Conservation (phyloP, 2,113 vertebrate genomes). For the Prinia subflava region DNA sequence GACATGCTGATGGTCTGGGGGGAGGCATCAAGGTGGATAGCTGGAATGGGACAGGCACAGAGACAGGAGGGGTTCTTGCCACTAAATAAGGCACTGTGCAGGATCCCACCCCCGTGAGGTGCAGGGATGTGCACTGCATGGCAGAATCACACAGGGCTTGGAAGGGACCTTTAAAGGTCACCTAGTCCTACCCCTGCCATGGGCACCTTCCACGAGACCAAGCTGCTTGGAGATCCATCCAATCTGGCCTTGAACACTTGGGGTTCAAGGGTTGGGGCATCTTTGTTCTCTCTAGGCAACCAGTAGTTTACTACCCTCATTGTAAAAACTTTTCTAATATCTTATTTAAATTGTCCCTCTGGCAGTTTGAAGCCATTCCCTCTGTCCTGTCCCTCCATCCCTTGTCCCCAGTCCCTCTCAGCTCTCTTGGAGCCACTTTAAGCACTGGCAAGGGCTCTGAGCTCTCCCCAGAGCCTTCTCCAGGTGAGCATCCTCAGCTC, state of each 20-base stretch:
- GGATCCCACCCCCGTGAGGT: neutral
- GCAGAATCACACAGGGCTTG: neutral
- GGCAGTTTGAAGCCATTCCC: neutral
- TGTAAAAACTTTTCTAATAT: too few species aligned
- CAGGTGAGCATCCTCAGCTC: neutral
- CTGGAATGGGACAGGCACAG: neutral
- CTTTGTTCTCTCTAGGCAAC: neutral
- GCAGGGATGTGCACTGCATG: neutral
- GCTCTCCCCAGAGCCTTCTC: neutral
- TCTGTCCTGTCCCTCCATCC: neutral
- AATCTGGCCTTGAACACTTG: neutral
- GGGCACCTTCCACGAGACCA: neutral
- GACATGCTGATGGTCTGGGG: fast-evolving
- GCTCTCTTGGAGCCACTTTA: neutral
- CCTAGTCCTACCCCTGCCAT: neutral
- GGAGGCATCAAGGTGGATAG: fast-evolving
- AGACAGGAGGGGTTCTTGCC: neutral
- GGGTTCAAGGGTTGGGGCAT: neutral
- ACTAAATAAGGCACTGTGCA: fast-evolving
- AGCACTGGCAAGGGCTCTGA: neutral
- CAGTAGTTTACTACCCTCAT: neutral
- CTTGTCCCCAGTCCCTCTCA: neutral
- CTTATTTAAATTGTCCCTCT: neutral
- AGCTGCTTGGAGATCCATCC: neutral
- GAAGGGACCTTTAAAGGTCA: neutral